A percentile compares a stretch with the other conserved stretches of the same genome.
Evolutionary conservation across 2,113 vertebrate genomes (phyloP).

Genomic region (Aix galericulata): DNA sequence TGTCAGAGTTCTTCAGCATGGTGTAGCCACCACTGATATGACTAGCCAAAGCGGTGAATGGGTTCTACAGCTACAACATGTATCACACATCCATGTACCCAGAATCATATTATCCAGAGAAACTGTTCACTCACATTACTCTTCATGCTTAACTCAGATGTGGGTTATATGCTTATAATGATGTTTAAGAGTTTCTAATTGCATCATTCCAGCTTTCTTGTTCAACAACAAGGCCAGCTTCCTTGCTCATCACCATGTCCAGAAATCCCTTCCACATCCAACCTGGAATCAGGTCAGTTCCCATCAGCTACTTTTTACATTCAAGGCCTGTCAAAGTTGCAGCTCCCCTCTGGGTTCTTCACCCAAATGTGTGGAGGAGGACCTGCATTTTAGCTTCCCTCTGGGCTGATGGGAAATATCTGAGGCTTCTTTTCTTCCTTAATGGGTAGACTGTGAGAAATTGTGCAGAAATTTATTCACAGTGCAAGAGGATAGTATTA

Average conservation of each 20-base stretch:
- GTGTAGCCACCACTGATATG: neutral
- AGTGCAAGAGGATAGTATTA: neutral
- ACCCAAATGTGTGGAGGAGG: neutral
- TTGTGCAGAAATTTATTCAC: neutral
- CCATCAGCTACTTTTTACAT: neutral
- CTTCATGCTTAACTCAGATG: neutral
- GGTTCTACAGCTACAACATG: neutral
- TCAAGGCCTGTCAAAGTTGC: rapidly evolving
- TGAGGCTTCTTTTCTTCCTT: neutral
- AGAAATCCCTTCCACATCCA: neutral
- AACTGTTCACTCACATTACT: neutral
- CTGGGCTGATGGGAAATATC: neutral
- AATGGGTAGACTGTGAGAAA: neutral
- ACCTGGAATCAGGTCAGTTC: neutral
- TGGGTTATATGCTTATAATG: neutral
- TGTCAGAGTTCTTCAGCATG: neutral
- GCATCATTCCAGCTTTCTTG: neutral
- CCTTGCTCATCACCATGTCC: neutral
- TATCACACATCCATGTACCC: neutral
- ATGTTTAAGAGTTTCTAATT: neutral
- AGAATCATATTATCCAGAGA: neutral
- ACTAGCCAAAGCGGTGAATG: neutral
- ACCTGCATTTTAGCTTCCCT: neutral
- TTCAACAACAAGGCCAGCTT: neutral
- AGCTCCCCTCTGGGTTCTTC: neutral